These are phyloP conservation scores for Todiramphus chloris DNA, from an alignment of 2,113 vertebrate genomes.

Conservation along the genomic window DNA sequence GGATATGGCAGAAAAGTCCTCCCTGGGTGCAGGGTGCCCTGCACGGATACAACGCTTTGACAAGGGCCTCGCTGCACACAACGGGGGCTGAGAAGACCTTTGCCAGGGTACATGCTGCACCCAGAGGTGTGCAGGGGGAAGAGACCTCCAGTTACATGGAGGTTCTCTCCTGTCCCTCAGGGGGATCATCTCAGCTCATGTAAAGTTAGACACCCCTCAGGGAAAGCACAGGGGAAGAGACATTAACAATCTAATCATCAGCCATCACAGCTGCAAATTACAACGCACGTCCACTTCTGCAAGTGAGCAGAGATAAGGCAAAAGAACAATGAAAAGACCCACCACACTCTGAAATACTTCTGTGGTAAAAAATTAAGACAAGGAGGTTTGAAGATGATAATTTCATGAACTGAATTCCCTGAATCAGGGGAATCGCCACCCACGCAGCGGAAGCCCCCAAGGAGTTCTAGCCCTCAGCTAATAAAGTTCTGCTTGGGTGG, in stretches of 20 bases:
- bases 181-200: background rate
- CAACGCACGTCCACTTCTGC: background rate
- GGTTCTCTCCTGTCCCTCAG: background rate
- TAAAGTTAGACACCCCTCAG: background rate
- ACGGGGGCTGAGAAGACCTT: background rate
- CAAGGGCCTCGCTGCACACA: background rate
- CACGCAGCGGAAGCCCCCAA: background rate
- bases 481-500: background rate
- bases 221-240: background rate
- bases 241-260: background rate
- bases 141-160: fast-evolving
- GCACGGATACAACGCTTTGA: background rate
- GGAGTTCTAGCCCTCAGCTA: background rate
- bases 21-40: background rate
- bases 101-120: background rate
- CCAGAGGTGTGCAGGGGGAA: background rate
- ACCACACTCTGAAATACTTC: background rate
- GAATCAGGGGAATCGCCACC: background rate
- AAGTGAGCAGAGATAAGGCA: background rate
- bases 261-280: background rate
- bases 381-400: background rate
- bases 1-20: background rate
- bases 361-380: background rate
- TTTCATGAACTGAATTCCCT: background rate
- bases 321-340: background rate